phyloP scores from a whole-genome alignment of 2,797 vertebrate genomes.

The Epinephelus malabaricus region DNA sequence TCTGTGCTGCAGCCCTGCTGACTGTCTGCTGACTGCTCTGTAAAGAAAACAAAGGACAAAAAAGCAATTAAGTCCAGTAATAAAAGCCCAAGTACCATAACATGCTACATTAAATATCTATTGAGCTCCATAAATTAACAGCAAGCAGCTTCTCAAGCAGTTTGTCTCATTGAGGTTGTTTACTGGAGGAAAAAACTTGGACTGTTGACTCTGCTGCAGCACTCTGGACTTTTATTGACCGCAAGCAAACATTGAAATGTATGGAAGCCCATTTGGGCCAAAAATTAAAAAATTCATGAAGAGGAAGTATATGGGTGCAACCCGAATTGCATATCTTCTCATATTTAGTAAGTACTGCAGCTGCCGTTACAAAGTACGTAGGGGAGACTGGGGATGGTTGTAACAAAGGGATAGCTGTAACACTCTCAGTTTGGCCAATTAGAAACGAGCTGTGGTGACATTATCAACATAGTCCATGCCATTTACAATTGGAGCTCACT shows the following conservation, averaged over 20 bases:
- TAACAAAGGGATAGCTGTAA: too few species aligned
- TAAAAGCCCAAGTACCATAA: constrained; percentile 82
- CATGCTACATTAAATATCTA: constrained; percentile 86
- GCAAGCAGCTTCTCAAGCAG: constrained; percentile 73
- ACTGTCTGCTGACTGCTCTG: constrained; percentile 68
- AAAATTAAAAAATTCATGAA: not conserved
- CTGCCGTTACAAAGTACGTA: too few species aligned
- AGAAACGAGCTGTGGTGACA: too few species aligned
- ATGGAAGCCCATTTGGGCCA: not conserved
- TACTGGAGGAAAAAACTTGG: constrained; percentile 54
- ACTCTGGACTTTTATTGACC: not conserved
- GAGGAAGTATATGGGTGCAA: too few species aligned
- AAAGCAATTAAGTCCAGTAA: constrained; percentile 79
- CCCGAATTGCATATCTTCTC: too few species aligned
- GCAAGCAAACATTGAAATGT: fast-evolving
- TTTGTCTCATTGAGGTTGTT: constrained; percentile 75
- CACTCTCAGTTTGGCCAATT: too few species aligned
- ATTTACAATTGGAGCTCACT: too few species aligned
- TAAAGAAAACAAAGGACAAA: constrained; percentile 86
- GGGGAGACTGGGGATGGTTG: too few species aligned
- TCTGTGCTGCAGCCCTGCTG: constrained; percentile 13
- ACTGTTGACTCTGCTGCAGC: constrained; percentile 7
- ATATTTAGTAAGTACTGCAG: too few species aligned
- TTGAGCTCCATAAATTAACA: constrained; percentile 79
- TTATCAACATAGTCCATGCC: too few species aligned